Evolutionary conservation across 2,113 vertebrate species (phyloP).

Genomic region (Otis tarda): DNA sequence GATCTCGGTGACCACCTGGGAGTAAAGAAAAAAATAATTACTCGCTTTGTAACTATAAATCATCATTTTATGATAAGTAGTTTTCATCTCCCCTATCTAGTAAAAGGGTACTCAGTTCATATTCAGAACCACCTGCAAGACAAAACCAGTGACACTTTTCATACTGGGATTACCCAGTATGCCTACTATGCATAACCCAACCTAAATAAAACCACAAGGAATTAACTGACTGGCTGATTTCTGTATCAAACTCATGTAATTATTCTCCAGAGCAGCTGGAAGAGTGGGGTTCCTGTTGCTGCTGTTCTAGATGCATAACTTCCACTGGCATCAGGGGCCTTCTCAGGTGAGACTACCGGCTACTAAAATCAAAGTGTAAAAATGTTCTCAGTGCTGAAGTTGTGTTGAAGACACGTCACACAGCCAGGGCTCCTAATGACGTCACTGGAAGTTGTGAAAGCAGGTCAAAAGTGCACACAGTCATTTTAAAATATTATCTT

Average conservation of each 20-base stretch:
- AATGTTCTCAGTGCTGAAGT: neutral
- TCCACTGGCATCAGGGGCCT: neutral
- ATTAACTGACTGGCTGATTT: neutral
- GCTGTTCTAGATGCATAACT: neutral
- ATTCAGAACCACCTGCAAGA: neutral
- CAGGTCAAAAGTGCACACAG: neutral
- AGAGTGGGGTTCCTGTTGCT: neutral
- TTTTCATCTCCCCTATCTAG: neutral
- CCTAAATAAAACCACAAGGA: neutral
- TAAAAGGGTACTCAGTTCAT: neutral
- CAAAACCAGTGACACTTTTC: neutral
- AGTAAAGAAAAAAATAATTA: neutral
- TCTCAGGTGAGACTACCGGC: neutral
- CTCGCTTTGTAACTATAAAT: neutral
- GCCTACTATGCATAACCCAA: neutral
- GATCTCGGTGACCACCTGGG: constrained; percentile 47
- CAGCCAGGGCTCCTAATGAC: neutral
- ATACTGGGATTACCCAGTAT: neutral
- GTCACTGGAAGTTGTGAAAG: neutral
- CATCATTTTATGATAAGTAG: neutral
- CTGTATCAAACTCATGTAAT: neutral
- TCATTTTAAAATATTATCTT: neutral
- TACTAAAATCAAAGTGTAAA: neutral
- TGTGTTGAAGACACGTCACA: neutral
- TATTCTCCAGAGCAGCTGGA: neutral